A percentile compares a stretch with the other conserved stretches of the same genome.
These are phyloP conservation scores for Bagarius yarrelli DNA, from an alignment of 2,113 vertebrate genomes.

Conservation along the genomic window DNA sequence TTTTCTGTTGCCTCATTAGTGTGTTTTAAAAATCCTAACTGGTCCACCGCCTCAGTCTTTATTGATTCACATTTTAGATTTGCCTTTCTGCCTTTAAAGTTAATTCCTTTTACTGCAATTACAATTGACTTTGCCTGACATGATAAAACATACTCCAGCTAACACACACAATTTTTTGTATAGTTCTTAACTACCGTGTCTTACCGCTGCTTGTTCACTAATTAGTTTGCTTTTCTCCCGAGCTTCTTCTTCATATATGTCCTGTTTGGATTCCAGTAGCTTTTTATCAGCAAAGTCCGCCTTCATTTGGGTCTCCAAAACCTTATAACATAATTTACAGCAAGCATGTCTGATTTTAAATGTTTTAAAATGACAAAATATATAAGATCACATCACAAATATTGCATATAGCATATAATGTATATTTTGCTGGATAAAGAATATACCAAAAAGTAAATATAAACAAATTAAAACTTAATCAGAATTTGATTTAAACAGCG, in stretches of 20 bases:
- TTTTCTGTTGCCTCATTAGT: no score
- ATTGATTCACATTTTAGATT: no score
- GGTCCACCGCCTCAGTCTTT: no score
- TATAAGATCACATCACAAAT: background rate
- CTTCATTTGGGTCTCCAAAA: slow-evolving; percentile 95
- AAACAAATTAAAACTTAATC: background rate
- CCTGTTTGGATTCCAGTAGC: slow-evolving; percentile 86
- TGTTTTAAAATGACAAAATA: background rate
- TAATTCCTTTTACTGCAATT: no score
- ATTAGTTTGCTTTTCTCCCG: slow-evolving; percentile 91
- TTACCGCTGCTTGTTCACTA: slow-evolving; percentile 95
- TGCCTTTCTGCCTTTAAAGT: no score
- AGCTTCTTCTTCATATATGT: slow-evolving; percentile 90
- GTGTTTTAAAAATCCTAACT: no score
- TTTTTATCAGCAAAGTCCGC: slow-evolving; percentile 95
- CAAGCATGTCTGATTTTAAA: background rate
- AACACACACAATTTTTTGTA: no score
- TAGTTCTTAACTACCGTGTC: slow-evolving; percentile 39
- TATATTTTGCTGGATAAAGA: background rate
- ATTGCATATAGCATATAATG: background rate
- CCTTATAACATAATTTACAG: slow-evolving; percentile 65
- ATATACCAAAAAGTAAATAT: background rate
- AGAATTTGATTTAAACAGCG: background rate
- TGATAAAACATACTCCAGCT: background rate
- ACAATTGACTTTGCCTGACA: no score